A percentile compares a stretch with the other conserved stretches of the same genome.
Evolutionary conservation across 2,797 vertebrate genomes (phyloP).

Genomic region (Oreochromis mossambicus): DNA sequence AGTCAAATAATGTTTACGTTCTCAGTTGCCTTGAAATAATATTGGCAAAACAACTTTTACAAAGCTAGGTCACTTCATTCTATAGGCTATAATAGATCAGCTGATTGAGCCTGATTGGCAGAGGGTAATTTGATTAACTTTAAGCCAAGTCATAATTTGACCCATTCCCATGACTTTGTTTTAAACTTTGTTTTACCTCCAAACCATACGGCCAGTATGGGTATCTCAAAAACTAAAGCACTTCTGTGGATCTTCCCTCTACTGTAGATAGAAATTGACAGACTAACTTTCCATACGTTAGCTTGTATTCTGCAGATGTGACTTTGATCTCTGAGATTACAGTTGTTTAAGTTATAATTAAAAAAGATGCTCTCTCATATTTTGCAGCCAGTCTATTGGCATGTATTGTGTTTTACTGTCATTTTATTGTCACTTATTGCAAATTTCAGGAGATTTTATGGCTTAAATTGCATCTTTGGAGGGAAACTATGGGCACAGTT

Average conservation of each 20-base stretch:
- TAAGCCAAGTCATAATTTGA: background rate
- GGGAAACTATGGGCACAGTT: background rate
- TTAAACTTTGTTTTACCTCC: background rate
- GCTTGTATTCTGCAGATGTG: background rate
- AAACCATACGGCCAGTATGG: background rate
- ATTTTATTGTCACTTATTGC: background rate
- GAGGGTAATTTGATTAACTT: background rate
- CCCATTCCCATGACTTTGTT: background rate
- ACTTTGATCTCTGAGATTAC: background rate
- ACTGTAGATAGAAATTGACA: background rate
- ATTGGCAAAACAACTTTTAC: background rate
- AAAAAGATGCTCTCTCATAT: background rate
- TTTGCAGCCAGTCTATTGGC: background rate
- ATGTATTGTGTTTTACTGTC: background rate
- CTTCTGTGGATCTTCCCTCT: background rate
- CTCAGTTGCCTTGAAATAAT: background rate
- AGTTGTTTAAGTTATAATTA: background rate
- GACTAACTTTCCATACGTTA: background rate
- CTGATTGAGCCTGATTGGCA: background rate
- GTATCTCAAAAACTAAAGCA: background rate
- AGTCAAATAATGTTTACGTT: background rate
- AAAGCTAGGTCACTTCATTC: background rate
- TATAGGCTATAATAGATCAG: background rate
- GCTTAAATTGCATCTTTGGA: background rate
- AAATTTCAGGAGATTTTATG: background rate